These are phyloP conservation scores for Leptodirus hochenwartii DNA, from an alignment of 2,888 invertebrate genomes.

Conservation along the genomic window DNA sequence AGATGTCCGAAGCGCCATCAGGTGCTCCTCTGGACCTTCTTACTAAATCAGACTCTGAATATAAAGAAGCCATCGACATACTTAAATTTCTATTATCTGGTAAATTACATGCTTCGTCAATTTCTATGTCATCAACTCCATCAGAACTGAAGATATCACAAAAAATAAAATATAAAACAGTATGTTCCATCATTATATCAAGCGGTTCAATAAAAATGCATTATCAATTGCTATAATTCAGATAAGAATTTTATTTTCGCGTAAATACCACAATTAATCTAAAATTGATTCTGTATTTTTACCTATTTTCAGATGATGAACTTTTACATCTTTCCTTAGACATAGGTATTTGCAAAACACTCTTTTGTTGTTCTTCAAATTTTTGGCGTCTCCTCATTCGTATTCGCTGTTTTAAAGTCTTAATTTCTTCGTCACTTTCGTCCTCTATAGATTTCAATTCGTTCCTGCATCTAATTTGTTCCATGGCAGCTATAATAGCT, in stretches of 20 bases:
- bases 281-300: too few species aligned
- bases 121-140: conserved; percentile 32
- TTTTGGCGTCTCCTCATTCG: conserved; percentile 35
- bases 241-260: too few species aligned
- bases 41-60: conserved; percentile 35
- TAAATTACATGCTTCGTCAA: conserved; percentile 29
- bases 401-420: conserved; percentile 41
- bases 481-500: conserved; percentile 67
- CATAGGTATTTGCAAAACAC: conserved; percentile 18
- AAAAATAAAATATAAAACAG: conserved; percentile 19
- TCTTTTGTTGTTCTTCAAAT: conserved; percentile 27
- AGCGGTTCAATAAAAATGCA: conserved; percentile 9
- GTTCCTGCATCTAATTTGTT: conserved; percentile 46
- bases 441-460: conserved; percentile 31
- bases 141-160: too few species aligned
- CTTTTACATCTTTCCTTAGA: too few species aligned
- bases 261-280: too few species aligned
- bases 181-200: conserved; percentile 33
- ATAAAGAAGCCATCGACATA: conserved; percentile 43
- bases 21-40: conserved; percentile 26
- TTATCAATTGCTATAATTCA: background rate
- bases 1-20: conserved; percentile 31
- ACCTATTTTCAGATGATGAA: too few species aligned
- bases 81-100: conserved; percentile 32
- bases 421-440: conserved; percentile 48